Base-by-base conservation (phyloP, 2,888 invertebrate species). In the Eristalis pertinax region DNA sequence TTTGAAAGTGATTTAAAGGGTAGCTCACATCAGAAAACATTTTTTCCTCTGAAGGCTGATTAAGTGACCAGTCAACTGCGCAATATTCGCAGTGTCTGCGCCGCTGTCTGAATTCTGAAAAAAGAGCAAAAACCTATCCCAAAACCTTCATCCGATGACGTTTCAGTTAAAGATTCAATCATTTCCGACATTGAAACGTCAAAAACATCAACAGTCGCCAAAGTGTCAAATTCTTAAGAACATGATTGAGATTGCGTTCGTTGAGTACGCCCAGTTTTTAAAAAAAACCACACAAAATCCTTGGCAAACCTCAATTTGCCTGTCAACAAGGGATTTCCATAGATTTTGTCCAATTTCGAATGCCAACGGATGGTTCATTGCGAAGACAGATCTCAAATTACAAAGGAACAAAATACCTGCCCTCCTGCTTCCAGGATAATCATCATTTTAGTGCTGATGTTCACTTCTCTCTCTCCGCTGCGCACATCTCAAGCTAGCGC, bases 341-440 rank as follows among this genome's bases (percentile, higher is more conserved):
- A 26, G 26, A 43, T 67, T 43, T 64, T 26, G 32, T 32, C 32
- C 15, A 8, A 15, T 32, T 43, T n/a, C 43, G 19, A 32, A 29
- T 29, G 62, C n/a, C 32, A 63, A 63, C 29, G n/a, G 32, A 24
- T 32, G 8, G 29, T 29, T 15, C 62, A 63, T 32, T 19, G 62
- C 38, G 19, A 62, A 38, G 24, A 56, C 26, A 32, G 19, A 70
- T 70, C 81, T 76, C 84, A 85, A 73, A 85, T 81, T 85, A 81
- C 84, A 84, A 24, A 64, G n/a, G 35, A 26, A 70, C 67, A 81
- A 73, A 85, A 58, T 84, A 80, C 84, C 75, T 75, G 80, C 67
- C 63, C 76, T 68, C 69, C 67, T 77, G 73, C 73, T 67, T 72
- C 56, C 68, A 74, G 77, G 76, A 82, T 82, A 82, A 74, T 60